Percentiles rank a stretch among this genome's conserved stretches.
Conservation (phyloP, 2,797 vertebrate genomes). For the Gymnocypris eckloni region DNA sequence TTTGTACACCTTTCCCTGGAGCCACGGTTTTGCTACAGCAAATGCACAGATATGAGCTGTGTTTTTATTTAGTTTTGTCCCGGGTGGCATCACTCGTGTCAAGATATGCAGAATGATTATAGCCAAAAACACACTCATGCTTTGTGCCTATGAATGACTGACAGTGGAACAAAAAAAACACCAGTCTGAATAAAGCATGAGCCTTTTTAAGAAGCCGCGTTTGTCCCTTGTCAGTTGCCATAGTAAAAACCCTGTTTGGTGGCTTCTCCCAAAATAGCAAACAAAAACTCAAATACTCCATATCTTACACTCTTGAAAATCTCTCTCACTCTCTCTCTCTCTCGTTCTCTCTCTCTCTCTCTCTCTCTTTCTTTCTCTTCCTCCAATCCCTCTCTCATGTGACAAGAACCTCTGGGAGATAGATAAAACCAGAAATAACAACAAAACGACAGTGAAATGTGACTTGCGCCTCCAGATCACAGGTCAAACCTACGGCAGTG, state of each 20-base stretch:
- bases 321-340: neutral
- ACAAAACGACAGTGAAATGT: constrained; percentile 7
- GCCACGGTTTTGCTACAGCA: neutral
- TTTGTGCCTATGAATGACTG: constrained; percentile 45
- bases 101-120: constrained; percentile 31
- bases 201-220: constrained; percentile 54
- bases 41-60: constrained; percentile 5
- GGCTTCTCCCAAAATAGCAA: constrained; percentile 57
- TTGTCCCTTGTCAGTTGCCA: constrained; percentile 54
- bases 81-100: constrained; percentile 25
- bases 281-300: constrained; percentile 43
- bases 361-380: neutral
- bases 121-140: constrained; percentile 35
- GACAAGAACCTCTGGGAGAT: constrained; percentile 9
- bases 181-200: constrained; percentile 59
- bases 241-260: constrained; percentile 32
- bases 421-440: constrained; percentile 35
- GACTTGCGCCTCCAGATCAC: constrained; percentile 6
- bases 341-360: constrained; percentile 3
- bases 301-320: constrained; percentile 22
- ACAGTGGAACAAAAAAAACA: constrained; percentile 47
- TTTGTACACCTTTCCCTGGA: neutral
- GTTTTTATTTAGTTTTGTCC: constrained; percentile 9
- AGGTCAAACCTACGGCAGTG: neutral
- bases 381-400: neutral